These are phyloP conservation scores for Pongo abelii DNA, from an alignment of 2,113 vertebrate genomes.

Conservation along the genomic window DNA sequence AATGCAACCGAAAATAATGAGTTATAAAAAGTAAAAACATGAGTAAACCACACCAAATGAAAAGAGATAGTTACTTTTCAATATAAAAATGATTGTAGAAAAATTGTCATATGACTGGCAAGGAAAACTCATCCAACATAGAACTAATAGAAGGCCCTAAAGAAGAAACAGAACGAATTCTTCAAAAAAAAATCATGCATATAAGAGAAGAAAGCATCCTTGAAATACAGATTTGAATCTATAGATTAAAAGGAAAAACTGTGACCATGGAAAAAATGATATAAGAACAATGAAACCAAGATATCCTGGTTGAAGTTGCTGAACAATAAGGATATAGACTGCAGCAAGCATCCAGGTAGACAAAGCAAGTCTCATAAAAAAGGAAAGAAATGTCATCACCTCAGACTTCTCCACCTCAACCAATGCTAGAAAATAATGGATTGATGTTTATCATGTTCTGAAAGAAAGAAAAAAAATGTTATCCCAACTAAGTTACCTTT, in stretches of 20 bases:
- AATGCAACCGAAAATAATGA: not conserved
- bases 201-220: not conserved
- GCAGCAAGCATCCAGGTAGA: not conserved
- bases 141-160: not conserved
- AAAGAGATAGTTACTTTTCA: not conserved
- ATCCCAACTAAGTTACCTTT: not conserved
- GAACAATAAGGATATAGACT: not conserved
- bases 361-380: not conserved
- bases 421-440: not conserved
- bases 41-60: not conserved
- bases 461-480: not conserved
- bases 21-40: not conserved
- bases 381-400: not conserved
- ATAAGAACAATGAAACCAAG: not conserved
- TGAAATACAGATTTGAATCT: conserved; percentile 1
- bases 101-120: not conserved
- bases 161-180: not conserved
- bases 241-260: not conserved
- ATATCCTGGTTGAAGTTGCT: not conserved
- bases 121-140: not conserved
- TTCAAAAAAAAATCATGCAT: not conserved
- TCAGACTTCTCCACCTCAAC: not conserved
- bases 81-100: not conserved
- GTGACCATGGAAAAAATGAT: not conserved
- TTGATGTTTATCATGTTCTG: not conserved